phyloP scores from a whole-genome alignment of 2,888 invertebrate species.

The Oscheius onirici region DNA sequence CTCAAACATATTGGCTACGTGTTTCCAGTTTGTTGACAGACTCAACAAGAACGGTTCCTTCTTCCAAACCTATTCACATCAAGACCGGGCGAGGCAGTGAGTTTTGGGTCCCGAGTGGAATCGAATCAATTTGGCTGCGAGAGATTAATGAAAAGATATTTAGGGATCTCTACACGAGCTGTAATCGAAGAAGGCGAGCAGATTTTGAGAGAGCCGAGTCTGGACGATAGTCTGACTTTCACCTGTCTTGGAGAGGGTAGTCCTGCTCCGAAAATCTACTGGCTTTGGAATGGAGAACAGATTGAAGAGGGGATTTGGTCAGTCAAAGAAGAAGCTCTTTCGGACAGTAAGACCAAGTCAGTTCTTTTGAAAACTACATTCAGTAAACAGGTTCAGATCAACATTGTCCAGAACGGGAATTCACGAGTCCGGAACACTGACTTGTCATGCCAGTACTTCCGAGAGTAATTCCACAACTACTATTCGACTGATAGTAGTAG shows the following conservation, averaged over 20 bases:
- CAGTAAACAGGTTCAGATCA: conserved; percentile 34
- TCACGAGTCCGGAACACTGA: conserved; percentile 40
- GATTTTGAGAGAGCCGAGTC: conserved; percentile 46
- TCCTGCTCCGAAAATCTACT: conserved; percentile 48
- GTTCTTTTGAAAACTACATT: neutral
- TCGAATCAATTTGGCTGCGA: neutral
- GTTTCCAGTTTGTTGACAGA: conserved; percentile 44
- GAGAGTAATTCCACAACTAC: conserved; percentile 40
- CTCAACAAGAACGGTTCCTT: conserved; percentile 45
- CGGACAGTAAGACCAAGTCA: conserved; percentile 4
- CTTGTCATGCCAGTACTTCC: conserved; percentile 36
- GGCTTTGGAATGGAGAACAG: conserved; percentile 49
- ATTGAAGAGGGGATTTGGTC: conserved; percentile 42
- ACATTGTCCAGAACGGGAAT: conserved; percentile 28
- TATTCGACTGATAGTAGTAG: conserved; percentile 19
- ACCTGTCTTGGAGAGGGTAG: conserved; percentile 47
- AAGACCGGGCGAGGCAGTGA: conserved; percentile 54
- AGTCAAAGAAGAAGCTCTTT: conserved; percentile 25
- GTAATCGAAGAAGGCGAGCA: conserved; percentile 37
- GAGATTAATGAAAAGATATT: too few relatives aligned
- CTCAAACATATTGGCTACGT: conserved; percentile 53
- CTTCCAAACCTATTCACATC: conserved; percentile 54
- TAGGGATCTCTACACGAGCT: conserved; percentile 44
- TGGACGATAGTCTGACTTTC: conserved; percentile 35
- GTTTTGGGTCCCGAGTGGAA: conserved; percentile 20